Base-by-base conservation (phyloP, 1,140 invertebrate genomes). In the Bombus confusus region DNA sequence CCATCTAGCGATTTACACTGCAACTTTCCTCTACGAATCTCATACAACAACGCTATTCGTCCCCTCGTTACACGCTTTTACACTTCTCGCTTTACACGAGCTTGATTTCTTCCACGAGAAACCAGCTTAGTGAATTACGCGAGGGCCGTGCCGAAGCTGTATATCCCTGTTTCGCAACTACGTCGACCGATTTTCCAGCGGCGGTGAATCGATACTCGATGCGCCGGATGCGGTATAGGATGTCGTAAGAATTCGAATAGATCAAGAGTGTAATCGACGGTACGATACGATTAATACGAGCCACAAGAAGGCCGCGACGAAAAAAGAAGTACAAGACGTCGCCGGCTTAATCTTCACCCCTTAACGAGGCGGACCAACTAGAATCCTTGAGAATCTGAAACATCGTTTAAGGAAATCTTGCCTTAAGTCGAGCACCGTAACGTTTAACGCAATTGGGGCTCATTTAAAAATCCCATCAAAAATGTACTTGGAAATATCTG, bases 381-480 rank as follows among this genome's bases (percentile, higher is more conserved):
- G 78, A 47, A 83, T 78, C 83, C 69, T 86, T 69, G 87, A 85
- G 85, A 90, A 86, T 84, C 91, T 88, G 87, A 91, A 94, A 94
- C 89, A 90, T 93, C 89, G 92, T 93, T 94, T 94, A 93, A 94
- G 92, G 91, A 94, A 93, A 95, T 94, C 92, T 93, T 91, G 86
- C 91, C 88, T 91, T 92, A 91, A 92, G 91, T 91, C 87, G 92
- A 91, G 79, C 85, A 37, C 80, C 77, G 81, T 87, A 81, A 59
- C 88, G 88, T 87, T 95, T 94, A 94, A 95, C 94, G 92, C 93
- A 94, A 95, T 95, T 94, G 93, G 90, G 89, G 90, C 92, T 94
- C 94, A 93, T 94, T 95, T 95, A 94, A 95, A 95, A 95, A 94
- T 94, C 93, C 92, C 94, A 94, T 95, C 93, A 95, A 95, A 94